Evolutionary conservation across 2,797 vertebrate species (phyloP).

Genomic region (Pelochelys cantorii): DNA sequence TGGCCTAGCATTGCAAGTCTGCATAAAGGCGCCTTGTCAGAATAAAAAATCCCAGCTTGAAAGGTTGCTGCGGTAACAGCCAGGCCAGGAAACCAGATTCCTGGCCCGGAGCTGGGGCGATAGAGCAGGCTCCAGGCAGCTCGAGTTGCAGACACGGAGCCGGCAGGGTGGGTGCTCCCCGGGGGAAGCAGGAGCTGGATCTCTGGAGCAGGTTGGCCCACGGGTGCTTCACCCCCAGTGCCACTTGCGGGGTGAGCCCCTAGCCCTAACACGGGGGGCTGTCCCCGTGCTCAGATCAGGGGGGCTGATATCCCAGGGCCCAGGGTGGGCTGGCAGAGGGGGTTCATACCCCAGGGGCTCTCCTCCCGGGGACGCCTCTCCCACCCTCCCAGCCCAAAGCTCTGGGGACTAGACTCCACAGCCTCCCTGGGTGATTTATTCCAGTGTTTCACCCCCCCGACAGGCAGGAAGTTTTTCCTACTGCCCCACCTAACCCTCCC

Average conservation of each 20-base stretch:
- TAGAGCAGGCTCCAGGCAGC: neutral
- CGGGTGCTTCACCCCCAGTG: no score
- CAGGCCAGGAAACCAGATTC: conserved; percentile 58
- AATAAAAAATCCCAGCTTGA: neutral
- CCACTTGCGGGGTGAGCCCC: neutral
- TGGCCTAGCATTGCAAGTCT: neutral
- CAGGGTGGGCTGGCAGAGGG: neutral
- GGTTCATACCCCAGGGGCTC: no score
- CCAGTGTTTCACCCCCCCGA: no score
- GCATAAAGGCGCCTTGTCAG: conserved; percentile 57
- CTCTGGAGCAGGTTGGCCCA: no score
- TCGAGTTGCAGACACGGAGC: conserved; percentile 21
- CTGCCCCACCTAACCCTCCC: no score
- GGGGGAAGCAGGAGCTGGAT: no score
- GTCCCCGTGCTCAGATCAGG: neutral
- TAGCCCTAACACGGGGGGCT: neutral
- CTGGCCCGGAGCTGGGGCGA: neutral
- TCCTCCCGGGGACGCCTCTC: neutral
- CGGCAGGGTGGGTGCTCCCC: neutral
- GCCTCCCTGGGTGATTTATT: no score
- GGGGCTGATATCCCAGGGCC: neutral
- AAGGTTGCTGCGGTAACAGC: conserved; percentile 55
- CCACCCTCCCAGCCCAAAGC: neutral
- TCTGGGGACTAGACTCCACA: neutral
- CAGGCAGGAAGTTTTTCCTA: no score